These are phyloP conservation scores for Cybosia mesomella DNA, from an alignment of 2,888 invertebrate genomes.

Conservation along the genomic window DNA sequence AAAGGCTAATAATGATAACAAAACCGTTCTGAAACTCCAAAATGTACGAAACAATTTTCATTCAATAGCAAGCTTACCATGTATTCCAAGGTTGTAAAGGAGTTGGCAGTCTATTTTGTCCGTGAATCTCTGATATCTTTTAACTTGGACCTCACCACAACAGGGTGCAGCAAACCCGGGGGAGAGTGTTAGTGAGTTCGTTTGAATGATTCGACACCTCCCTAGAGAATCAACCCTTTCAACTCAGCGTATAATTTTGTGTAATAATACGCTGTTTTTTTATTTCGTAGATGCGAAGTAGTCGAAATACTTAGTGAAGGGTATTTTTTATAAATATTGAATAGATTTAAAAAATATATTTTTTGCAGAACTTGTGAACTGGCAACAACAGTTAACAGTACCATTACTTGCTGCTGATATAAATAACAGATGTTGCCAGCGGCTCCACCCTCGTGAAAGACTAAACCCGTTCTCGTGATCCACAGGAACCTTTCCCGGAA, in stretches of 20 bases:
- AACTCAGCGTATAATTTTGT: constrained; percentile 66
- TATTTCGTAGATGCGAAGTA: constrained; percentile 5
- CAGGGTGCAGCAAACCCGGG: constrained; percentile 74
- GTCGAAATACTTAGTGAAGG: neutral
- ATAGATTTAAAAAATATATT: constrained; percentile 1
- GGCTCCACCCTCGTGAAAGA: too few relatives aligned
- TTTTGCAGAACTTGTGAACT: neutral
- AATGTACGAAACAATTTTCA: neutral
- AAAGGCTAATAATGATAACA: neutral
- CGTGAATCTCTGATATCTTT: constrained; percentile 17
- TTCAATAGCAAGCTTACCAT: neutral
- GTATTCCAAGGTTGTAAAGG: neutral
- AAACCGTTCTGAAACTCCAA: neutral
- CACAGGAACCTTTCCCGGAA: too few relatives aligned
- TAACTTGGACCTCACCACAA: constrained; percentile 54
- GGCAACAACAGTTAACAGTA: too few relatives aligned
- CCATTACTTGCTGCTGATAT: neutral
- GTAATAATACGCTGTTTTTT: constrained; percentile 56
- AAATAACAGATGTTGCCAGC: neutral
- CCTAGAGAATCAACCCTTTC: constrained; percentile 79
- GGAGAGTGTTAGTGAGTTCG: constrained; percentile 81
- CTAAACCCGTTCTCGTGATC: too few relatives aligned
- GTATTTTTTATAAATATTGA: constrained; percentile 3
- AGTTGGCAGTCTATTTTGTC: neutral
- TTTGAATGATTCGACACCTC: constrained; percentile 84